Percentiles rank a stretch among this genome's conserved stretches.
Conservation (phyloP, 2,113 vertebrate genomes). For the Corydoras sp. region DNA sequence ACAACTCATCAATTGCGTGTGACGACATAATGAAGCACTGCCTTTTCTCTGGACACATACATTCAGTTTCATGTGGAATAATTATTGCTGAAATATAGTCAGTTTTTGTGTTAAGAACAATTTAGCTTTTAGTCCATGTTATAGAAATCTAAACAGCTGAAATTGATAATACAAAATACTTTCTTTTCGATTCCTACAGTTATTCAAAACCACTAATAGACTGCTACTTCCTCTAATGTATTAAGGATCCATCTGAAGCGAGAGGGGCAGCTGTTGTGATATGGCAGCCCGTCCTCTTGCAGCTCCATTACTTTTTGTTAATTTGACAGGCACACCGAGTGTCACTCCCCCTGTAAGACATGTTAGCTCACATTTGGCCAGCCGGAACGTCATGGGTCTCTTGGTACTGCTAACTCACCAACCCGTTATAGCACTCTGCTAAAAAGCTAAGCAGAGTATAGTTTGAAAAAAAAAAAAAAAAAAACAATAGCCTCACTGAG, state of each 20-base stretch:
- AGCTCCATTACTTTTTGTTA: slow-evolving; percentile 60
- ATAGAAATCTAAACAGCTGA: too few relatives aligned
- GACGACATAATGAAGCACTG: slow-evolving; percentile 31
- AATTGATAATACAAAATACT: too few relatives aligned
- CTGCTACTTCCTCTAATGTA: neutral
- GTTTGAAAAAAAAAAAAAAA: neutral
- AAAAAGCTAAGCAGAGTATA: neutral
- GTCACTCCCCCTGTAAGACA: slow-evolving; percentile 66
- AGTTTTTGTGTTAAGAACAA: neutral
- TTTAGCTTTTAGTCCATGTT: neutral
- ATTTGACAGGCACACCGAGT: slow-evolving; percentile 68
- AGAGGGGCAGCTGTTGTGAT: slow-evolving; percentile 11
- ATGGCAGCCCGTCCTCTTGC: slow-evolving; percentile 24
- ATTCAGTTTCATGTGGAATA: neutral
- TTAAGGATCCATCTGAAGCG: slow-evolving; percentile 1
- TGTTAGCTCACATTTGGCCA: slow-evolving; percentile 83
- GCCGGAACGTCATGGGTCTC: slow-evolving; percentile 82
- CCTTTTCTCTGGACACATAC: neutral
- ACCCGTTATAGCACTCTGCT: slow-evolving; percentile 13
- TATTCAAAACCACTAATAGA: neutral
- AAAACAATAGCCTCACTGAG: neutral
- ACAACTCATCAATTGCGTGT: slow-evolving; percentile 31
- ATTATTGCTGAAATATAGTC: too few relatives aligned
- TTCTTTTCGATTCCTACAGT: too few relatives aligned
- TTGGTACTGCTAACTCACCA: slow-evolving; percentile 53